A percentile compares a stretch with the other conserved stretches of the same genome.
Evolutionary conservation across 30 jellyfish, hydroid and myxozoan species (phyloP).

Genomic region (Cassiopea xamachana): DNA sequence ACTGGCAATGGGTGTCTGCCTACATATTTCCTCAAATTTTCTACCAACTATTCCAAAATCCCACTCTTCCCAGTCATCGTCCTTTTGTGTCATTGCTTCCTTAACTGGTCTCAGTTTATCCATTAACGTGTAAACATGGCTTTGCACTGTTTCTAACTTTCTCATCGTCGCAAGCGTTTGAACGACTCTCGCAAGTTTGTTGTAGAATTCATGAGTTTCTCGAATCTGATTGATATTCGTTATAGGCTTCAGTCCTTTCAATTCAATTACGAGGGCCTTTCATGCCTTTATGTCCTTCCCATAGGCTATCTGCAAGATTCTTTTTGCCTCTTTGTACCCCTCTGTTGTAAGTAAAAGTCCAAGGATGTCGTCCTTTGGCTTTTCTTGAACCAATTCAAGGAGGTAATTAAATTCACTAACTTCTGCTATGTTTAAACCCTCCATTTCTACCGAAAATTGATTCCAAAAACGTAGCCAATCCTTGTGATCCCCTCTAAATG

Average conservation of each 20-base stretch:
- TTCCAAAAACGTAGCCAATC: too few species aligned
- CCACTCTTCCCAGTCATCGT: slow-evolving; percentile 56
- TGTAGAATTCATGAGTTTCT: slow-evolving; percentile 40
- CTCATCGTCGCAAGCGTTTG: slow-evolving; percentile 42
- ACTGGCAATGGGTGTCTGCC: slow-evolving; percentile 16
- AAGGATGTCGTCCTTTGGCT: too few species aligned
- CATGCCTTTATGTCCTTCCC: slow-evolving; percentile 39
- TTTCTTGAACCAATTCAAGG: too few species aligned
- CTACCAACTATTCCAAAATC: slow-evolving; percentile 44
- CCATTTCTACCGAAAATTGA: too few species aligned
- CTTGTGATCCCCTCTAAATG: too few species aligned
- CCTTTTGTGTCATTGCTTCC: slow-evolving; percentile 31
- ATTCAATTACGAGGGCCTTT: slow-evolving; percentile 7
- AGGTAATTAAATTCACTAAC: too few species aligned
- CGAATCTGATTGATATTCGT: slow-evolving; percentile 13
- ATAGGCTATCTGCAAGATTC: slow-evolving; percentile 24
- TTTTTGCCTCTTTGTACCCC: slow-evolving; percentile 23
- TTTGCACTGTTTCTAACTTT: not conserved
- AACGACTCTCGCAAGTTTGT: slow-evolving; percentile 51
- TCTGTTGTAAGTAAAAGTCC: not conserved
- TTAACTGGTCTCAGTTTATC: slow-evolving; percentile 67
- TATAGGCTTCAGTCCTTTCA: slow-evolving; percentile 7
- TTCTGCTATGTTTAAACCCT: too few species aligned
- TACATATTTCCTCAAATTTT: slow-evolving; percentile 28
- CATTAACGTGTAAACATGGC: slow-evolving; percentile 37